Percentiles rank a stretch among this genome's conserved stretches.
These are phyloP conservation scores for Merluccius polli DNA, from an alignment of 2,797 vertebrate species.

Conservation along the genomic window DNA sequence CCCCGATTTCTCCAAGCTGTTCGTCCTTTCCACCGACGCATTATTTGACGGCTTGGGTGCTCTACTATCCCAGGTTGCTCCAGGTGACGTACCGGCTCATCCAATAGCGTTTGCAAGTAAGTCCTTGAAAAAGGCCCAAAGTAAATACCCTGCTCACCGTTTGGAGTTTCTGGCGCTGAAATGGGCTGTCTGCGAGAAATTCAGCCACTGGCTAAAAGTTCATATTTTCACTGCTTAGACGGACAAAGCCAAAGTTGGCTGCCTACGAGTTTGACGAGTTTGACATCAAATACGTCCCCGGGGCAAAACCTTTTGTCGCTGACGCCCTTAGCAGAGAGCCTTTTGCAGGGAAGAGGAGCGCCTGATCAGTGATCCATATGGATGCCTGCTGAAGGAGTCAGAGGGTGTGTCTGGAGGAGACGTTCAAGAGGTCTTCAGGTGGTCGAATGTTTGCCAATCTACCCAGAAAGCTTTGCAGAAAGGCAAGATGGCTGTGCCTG, in stretches of 20 bases:
- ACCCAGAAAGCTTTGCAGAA: too few relatives aligned
- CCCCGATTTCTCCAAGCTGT: conserved; percentile 5
- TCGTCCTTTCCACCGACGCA: conserved; percentile 10
- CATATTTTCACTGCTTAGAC: not conserved
- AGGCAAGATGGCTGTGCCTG: too few relatives aligned
- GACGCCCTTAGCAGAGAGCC: not conserved
- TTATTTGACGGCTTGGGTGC: conserved; percentile 17
- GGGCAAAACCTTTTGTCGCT: not conserved
- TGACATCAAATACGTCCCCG: conserved; percentile 15
- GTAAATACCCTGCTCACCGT: conserved; percentile 16
- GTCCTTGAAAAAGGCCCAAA: too few relatives aligned
- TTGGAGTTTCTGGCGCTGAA: not conserved
- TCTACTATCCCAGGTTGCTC: not conserved
- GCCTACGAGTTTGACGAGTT: conserved; percentile 5
- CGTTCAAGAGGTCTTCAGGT: too few relatives aligned
- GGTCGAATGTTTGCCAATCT: too few relatives aligned
- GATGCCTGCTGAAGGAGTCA: too few relatives aligned
- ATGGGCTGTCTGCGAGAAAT: not conserved
- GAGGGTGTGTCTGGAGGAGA: too few relatives aligned
- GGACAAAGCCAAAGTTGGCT: conserved; percentile 7
- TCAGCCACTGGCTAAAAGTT: not conserved
- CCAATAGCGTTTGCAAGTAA: too few relatives aligned
- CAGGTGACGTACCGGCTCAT: too few relatives aligned
- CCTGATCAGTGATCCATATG: not conserved
- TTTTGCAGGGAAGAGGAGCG: not conserved